Evolutionary conservation across 2,113 vertebrate genomes (phyloP), one percentile per base, ranked within the genome.

Genomic region (Sakesphorus luctuosus): DNA sequence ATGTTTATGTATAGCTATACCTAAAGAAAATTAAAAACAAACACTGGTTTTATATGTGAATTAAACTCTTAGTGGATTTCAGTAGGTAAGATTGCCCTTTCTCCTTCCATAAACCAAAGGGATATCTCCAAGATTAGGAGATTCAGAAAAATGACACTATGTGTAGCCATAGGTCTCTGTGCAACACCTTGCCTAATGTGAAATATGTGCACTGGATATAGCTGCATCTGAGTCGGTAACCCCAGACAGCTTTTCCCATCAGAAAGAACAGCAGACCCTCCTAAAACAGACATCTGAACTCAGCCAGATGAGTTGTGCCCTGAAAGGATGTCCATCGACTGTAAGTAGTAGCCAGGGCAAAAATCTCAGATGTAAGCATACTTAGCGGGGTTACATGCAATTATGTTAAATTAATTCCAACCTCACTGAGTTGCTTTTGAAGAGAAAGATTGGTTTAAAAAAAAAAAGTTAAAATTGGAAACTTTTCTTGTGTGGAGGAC

Each of bases 101-200:
- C 8, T 43, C 59, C 23, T 56, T 15, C 44, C 10, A 28, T 8
- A 67, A 20, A 16, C 14, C 40, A 52, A 35, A 65, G 13, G 62
- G 9, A 25, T 3, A 14, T 92, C 85, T 31, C n/a, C 9, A 80
- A n/a, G 11, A 21, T 55, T 36, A 66, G 8, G 14, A 58, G 12
- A 73, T 7, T 4, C 36, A 80, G 50, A 80, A 62, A 93, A 83
- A 68, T 2, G 52, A 2, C n/a, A 23, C 8, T 24, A 13, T 0
- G 0, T 25, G 26, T 68, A n/a, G 29, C n/a, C 9, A 2, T 7
- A 50, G 36, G 46, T 38, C 2, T 44, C 9, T 5, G 9, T 31
- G 4, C 35, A 89, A 19, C 50, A 44, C 28, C 21, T 55, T 21
- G 13, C 4, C 36, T 36, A 12, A 44, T 2, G 29, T 19, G 77